These are phyloP conservation scores for Laticauda colubrina DNA, from an alignment of 2,113 vertebrate genomes.

Conservation along the genomic window DNA sequence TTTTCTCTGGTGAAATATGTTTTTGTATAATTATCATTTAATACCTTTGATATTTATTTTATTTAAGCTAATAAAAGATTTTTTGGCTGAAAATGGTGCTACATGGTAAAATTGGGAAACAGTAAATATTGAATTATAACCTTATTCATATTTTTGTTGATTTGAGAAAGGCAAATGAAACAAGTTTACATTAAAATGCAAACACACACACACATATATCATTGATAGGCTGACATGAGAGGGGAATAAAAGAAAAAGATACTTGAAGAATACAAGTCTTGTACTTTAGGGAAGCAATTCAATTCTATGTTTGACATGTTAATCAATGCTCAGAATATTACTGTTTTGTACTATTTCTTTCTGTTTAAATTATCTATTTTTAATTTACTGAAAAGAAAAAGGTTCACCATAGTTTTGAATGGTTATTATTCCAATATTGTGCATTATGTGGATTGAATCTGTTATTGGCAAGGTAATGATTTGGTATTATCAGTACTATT, in stretches of 20 bases:
- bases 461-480: background rate
- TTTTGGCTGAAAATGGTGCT: background rate
- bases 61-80: background rate
- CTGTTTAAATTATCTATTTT: constrained; percentile 1
- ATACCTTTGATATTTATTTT: background rate
- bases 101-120: background rate
- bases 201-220: background rate
- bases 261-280: background rate
- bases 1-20: background rate
- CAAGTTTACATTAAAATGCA: background rate
- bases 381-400: background rate
- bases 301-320: background rate
- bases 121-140: background rate
- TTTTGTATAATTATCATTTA: background rate
- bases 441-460: background rate
- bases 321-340: background rate
- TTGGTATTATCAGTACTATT: constrained; percentile 8
- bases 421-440: constrained; percentile 10
- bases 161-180: background rate
- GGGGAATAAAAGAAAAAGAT: background rate
- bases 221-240: background rate
- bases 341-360: background rate
- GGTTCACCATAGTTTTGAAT: background rate
- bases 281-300: background rate
- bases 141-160: background rate